Evolutionary conservation across 2,797 vertebrate species (phyloP).

Genomic region (Propithecus deckenii): DNA sequence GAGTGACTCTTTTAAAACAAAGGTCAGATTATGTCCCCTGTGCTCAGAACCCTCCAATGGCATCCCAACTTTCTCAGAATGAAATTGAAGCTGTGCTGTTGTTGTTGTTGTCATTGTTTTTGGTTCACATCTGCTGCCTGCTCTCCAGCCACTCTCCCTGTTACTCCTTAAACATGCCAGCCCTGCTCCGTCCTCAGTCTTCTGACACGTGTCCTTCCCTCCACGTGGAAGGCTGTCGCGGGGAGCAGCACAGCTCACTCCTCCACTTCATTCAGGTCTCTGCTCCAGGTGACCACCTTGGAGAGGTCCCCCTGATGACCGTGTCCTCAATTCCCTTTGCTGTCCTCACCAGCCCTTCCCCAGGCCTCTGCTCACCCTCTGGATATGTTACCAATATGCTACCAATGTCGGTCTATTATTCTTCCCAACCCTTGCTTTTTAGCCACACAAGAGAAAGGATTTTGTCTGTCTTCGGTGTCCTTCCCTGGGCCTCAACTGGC

Average conservation of each 20-base stretch:
- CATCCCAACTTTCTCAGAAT: not conserved
- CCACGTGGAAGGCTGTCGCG: not conserved
- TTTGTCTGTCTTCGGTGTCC: not conserved
- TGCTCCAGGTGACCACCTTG: not conserved
- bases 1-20: not conserved
- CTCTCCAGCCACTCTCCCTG: not conserved
- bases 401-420: not conserved
- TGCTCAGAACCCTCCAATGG: not conserved
- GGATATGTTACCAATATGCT: not conserved
- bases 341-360: not conserved
- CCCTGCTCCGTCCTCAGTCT: not conserved
- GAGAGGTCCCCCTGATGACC: not conserved
- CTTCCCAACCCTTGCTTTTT: not conserved
- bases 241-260: fast-evolving
- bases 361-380: not conserved
- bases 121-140: not conserved
- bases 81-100: not conserved
- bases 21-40: not conserved
- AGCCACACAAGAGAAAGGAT: not conserved
- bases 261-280: not conserved
- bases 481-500: not conserved
- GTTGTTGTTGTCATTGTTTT: not conserved
- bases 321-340: not conserved
- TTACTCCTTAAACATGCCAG: not conserved
- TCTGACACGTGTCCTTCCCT: not conserved